phyloP scores from a whole-genome alignment of 2,888 invertebrate species.

The Eremobia ochroleuca region DNA sequence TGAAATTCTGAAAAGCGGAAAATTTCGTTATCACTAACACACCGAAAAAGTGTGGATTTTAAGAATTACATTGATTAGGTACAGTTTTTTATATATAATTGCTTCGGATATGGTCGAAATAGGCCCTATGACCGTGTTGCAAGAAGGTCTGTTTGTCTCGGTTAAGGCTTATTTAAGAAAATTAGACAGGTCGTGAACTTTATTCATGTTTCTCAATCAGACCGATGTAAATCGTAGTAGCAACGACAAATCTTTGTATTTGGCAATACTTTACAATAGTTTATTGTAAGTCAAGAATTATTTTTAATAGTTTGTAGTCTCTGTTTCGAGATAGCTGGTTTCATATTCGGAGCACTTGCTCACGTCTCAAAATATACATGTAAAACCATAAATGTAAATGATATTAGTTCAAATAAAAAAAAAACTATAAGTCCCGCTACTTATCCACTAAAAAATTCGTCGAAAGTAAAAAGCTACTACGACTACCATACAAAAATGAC shows the following conservation, averaged over 20 bases:
- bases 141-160: slow-evolving; percentile 30
- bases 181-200: slow-evolving; percentile 42
- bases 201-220: slow-evolving; percentile 32
- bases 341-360: not conserved
- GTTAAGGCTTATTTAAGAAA: slow-evolving; percentile 7
- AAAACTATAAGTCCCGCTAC: not conserved
- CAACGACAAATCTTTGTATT: not conserved
- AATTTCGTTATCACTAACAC: slow-evolving; percentile 47
- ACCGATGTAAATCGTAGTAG: not conserved
- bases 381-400: not conserved
- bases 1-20: slow-evolving; percentile 35
- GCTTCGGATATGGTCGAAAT: slow-evolving; percentile 34
- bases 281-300: not conserved
- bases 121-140: slow-evolving; percentile 49
- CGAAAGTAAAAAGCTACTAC: not conserved
- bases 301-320: not conserved
- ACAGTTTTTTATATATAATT: slow-evolving; percentile 40
- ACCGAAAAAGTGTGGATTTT: slow-evolving; percentile 29
- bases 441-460: not conserved
- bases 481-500: not conserved
- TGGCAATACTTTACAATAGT: slow-evolving; percentile 1
- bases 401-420: not conserved
- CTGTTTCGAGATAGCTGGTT: not conserved
- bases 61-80: slow-evolving; percentile 34
- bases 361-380: not conserved